Evolutionary conservation across 2,113 vertebrate genomes (phyloP).

Genomic region (Leucoraja erinaceus): DNA sequence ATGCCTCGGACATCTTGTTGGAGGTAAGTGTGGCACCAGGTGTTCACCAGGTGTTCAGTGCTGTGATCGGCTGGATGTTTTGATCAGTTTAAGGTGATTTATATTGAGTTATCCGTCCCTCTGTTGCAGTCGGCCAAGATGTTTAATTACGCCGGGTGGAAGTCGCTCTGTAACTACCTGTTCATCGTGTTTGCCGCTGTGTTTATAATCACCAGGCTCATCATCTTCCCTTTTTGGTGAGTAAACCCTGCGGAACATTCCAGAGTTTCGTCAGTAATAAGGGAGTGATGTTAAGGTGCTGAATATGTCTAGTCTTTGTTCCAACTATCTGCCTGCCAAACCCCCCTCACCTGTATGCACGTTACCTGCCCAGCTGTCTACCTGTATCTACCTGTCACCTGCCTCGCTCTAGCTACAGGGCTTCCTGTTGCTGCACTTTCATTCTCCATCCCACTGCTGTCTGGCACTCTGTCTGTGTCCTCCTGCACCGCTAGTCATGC

Average conservation of each 20-base stretch:
- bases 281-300: neutral
- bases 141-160: slow-evolving; percentile 82
- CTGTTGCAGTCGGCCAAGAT: slow-evolving; percentile 77
- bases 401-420: too few species aligned
- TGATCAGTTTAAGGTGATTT: neutral
- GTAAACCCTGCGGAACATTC: slow-evolving; percentile 41
- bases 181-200: slow-evolving; percentile 70
- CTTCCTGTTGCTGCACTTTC: too few species aligned
- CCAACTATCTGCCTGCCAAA: neutral
- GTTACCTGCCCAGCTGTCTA: too few species aligned
- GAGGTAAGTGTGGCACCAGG: slow-evolving; percentile 64
- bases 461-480: too few species aligned
- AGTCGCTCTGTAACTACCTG: slow-evolving; percentile 67
- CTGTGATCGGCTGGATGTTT: neutral
- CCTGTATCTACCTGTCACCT: too few species aligned
- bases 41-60: neutral
- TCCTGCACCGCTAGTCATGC: too few species aligned
- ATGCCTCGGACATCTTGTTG: slow-evolving; percentile 79
- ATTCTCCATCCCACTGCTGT: too few species aligned
- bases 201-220: slow-evolving; percentile 75
- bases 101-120: neutral
- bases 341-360: too few species aligned
- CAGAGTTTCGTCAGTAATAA: neutral
- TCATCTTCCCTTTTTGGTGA: slow-evolving; percentile 89
- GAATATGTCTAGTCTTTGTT: neutral